Conservation (phyloP, 1,140 invertebrate species). For the Lordiphosa clarofinis region DNA sequence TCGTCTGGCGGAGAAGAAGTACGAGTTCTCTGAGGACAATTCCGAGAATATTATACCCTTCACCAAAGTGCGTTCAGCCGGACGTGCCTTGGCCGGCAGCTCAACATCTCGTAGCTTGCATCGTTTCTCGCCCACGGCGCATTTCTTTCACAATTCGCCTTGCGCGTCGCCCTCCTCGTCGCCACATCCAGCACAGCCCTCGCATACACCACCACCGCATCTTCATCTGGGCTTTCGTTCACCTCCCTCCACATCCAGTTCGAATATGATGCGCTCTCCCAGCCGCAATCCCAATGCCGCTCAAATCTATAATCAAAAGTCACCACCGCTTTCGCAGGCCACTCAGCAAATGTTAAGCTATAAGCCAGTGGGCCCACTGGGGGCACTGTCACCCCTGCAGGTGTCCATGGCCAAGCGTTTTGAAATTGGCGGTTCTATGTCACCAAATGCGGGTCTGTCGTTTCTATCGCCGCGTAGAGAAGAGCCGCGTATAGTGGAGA, state of each 20-base stretch:
- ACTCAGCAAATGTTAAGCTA: conserved; percentile 76
- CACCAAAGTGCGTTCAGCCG: conserved; percentile 78
- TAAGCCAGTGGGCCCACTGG: conserved; percentile 66
- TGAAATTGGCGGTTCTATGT: conserved; percentile 72
- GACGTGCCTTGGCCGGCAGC: conserved; percentile 33
- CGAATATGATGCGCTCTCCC: conserved; percentile 69
- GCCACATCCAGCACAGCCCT: conserved; percentile 56
- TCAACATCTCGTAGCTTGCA: conserved; percentile 51
- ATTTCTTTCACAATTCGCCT: conserved; percentile 72
- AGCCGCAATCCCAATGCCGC: conserved; percentile 51
- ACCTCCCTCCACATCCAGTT: conserved; percentile 78
- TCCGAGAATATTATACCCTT: conserved; percentile 91
- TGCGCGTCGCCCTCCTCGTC: conserved; percentile 75
- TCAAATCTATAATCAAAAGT: conserved; percentile 67
- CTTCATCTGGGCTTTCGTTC: conserved; percentile 78
- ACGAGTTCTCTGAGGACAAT: conserved; percentile 93
- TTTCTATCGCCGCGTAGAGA: conserved; percentile 71
- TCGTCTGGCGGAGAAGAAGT: conserved; percentile 93
- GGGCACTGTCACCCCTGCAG: conserved; percentile 67
- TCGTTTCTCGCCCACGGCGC: conserved; percentile 54
- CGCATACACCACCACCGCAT: conserved; percentile 50
- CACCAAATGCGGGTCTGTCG: conserved; percentile 59
- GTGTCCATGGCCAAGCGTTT: conserved; percentile 72
- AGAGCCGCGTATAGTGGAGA: conserved; percentile 67
- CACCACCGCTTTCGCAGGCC: conserved; percentile 70